Evolutionary conservation across 2,888 invertebrate genomes (phyloP).

Genomic region (Acrobasis suavella): DNA sequence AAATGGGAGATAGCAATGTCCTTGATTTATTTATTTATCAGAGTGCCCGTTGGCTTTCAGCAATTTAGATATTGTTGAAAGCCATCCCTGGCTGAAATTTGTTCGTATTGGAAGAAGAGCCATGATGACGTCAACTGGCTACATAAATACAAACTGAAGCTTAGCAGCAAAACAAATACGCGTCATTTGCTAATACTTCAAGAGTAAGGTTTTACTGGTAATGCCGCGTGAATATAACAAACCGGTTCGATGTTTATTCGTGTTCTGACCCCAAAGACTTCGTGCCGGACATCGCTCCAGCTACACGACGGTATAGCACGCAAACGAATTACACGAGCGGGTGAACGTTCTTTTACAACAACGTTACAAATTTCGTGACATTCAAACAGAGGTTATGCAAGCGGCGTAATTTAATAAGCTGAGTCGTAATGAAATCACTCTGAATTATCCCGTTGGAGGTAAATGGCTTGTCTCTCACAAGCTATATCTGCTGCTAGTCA

Average conservation of each 20-base stretch:
- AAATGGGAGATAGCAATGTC: not conserved
- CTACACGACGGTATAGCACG: constrained; percentile 53
- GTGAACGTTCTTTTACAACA: constrained; percentile 57
- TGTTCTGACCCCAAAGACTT: constrained; percentile 63
- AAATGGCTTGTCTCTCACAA: constrained; percentile 51
- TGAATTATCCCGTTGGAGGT: constrained; percentile 46
- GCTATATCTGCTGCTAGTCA: constrained; percentile 60
- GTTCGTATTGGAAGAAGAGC: constrained; percentile 1
- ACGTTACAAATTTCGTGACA: constrained; percentile 60
- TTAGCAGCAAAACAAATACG: constrained; percentile 1
- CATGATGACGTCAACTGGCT: constrained; percentile 18
- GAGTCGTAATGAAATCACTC: constrained; percentile 46
- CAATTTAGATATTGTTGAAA: constrained; percentile 10
- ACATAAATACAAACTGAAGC: constrained; percentile 8
- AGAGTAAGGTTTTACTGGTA: constrained; percentile 25
- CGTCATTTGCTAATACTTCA: constrained; percentile 19
- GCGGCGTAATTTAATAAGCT: constrained; percentile 46
- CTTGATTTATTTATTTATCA: constrained; percentile 13
- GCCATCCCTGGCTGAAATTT: not conserved
- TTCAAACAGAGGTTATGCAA: constrained; percentile 55
- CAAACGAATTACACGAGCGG: constrained; percentile 59
- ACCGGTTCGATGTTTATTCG: constrained; percentile 60
- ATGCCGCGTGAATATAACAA: constrained; percentile 42
- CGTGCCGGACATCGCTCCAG: constrained; percentile 59
- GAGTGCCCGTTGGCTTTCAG: not conserved